phyloP scores from a whole-genome alignment of 2,797 vertebrate genomes.

The Zenarchopterus dispar region DNA sequence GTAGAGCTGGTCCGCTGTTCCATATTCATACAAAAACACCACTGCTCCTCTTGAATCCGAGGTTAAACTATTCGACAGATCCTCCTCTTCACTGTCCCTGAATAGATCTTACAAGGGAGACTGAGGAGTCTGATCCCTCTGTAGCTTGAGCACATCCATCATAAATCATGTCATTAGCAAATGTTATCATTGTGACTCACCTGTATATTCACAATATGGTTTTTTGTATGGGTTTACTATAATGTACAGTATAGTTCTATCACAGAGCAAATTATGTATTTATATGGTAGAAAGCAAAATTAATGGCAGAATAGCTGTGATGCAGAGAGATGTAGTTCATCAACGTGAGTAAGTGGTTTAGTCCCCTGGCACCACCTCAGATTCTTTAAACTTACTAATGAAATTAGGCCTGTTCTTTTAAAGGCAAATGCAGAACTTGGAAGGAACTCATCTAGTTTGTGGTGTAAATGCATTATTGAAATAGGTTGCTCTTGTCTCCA shows the following conservation, averaged over 20 bases:
- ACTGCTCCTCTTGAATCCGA: too few species aligned
- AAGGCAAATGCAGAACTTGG: slow-evolving; percentile 65
- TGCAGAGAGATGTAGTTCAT: slow-evolving; percentile 37
- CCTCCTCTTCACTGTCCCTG: too few species aligned
- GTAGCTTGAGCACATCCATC: too few species aligned
- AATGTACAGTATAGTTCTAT: slow-evolving; percentile 34
- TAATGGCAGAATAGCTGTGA: slow-evolving; percentile 44
- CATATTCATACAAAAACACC: too few species aligned
- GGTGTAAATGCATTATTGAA: slow-evolving; percentile 69
- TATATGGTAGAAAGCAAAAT: slow-evolving; percentile 32
- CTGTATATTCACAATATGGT: too few species aligned
- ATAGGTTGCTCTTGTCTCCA: slow-evolving; percentile 56
- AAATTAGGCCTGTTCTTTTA: slow-evolving; percentile 55
- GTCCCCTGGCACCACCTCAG: slow-evolving; percentile 56
- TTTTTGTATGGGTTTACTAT: not conserved
- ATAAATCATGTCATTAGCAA: too few species aligned
- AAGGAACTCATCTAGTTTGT: slow-evolving; percentile 44
- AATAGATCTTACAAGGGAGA: too few species aligned
- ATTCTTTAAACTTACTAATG: slow-evolving; percentile 53
- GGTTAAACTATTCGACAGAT: too few species aligned
- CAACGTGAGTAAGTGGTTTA: slow-evolving; percentile 48
- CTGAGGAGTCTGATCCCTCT: too few species aligned
- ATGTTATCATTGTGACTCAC: too few species aligned
- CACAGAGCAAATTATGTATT: slow-evolving; percentile 21
- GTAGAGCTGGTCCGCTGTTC: too few species aligned